phyloP scores from a whole-genome alignment of 2,888 invertebrate genomes.

The Clanis bilineata region DNA sequence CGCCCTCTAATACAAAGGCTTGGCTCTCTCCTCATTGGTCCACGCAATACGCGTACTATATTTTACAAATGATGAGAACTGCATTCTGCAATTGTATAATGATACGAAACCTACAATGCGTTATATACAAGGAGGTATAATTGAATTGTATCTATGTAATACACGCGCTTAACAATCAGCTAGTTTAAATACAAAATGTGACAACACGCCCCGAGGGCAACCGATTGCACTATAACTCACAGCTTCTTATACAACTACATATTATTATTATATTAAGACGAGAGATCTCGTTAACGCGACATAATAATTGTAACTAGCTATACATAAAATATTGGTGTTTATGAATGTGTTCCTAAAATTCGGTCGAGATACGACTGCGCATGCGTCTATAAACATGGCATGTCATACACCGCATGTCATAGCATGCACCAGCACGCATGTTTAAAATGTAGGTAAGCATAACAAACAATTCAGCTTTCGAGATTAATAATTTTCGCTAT shows the following conservation, averaged over 20 bases:
- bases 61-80: neutral
- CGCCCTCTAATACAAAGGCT: neutral
- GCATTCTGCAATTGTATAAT: neutral
- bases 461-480: too few relatives aligned
- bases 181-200: slow-evolving; percentile 42
- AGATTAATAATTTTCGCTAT: too few relatives aligned
- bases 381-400: too few relatives aligned
- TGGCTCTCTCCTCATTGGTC: neutral
- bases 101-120: neutral
- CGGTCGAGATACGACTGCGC: neutral
- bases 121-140: slow-evolving; percentile 30
- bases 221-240: slow-evolving; percentile 64
- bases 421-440: too few relatives aligned
- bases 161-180: slow-evolving; percentile 20
- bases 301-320: neutral
- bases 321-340: neutral
- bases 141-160: slow-evolving; percentile 38
- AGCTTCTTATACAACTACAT: slow-evolving; percentile 45
- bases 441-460: too few relatives aligned
- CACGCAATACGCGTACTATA: neutral
- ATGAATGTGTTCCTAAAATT: neutral
- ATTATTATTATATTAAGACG: slow-evolving; percentile 13
- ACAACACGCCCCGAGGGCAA: slow-evolving; percentile 54
- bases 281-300: neutral
- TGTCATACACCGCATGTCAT: too few relatives aligned